Conservation (phyloP, 2,888 invertebrate species). For the Drosophila subsilvestris region DNA sequence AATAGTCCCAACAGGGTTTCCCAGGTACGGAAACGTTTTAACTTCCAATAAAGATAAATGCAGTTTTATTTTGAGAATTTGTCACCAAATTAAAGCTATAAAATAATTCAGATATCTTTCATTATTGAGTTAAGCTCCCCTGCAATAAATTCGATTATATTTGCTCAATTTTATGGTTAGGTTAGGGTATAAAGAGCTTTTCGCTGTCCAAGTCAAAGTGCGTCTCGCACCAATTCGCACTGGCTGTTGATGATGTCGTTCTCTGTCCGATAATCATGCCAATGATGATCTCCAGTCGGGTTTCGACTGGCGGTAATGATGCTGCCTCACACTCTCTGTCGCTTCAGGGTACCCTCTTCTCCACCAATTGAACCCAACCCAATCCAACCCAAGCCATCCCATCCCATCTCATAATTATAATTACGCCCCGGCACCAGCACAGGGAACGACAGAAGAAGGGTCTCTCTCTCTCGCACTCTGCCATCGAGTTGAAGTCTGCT, state of each 20-base stretch:
- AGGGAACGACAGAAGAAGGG: slow-evolving; percentile 26
- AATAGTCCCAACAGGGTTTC: too few relatives aligned
- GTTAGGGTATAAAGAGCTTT: slow-evolving; percentile 49
- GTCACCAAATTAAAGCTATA: too few relatives aligned
- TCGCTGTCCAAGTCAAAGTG: slow-evolving; percentile 74
- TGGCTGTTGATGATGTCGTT: slow-evolving; percentile 68
- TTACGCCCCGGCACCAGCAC: slow-evolving; percentile 53
- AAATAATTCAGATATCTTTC: neutral
- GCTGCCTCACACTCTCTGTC: slow-evolving; percentile 38
- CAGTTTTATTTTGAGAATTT: too few relatives aligned
- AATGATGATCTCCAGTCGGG: slow-evolving; percentile 69
- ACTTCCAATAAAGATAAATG: too few relatives aligned
- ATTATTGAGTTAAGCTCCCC: neutral
- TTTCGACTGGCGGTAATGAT: slow-evolving; percentile 69
- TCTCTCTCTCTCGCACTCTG: slow-evolving; percentile 14
- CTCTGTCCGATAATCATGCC: slow-evolving; percentile 71
- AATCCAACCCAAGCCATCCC: slow-evolving; percentile 17
- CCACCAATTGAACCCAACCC: neutral
- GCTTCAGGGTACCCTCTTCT: slow-evolving; percentile 23
- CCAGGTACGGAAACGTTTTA: too few relatives aligned
- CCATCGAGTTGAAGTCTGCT: slow-evolving; percentile 13
- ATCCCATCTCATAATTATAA: slow-evolving; percentile 72
- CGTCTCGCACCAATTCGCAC: slow-evolving; percentile 76
- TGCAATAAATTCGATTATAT: neutral
- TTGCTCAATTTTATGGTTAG: neutral